Evolutionary conservation across 2,797 vertebrate genomes (phyloP).

Genomic region (Argyrosomus regius): DNA sequence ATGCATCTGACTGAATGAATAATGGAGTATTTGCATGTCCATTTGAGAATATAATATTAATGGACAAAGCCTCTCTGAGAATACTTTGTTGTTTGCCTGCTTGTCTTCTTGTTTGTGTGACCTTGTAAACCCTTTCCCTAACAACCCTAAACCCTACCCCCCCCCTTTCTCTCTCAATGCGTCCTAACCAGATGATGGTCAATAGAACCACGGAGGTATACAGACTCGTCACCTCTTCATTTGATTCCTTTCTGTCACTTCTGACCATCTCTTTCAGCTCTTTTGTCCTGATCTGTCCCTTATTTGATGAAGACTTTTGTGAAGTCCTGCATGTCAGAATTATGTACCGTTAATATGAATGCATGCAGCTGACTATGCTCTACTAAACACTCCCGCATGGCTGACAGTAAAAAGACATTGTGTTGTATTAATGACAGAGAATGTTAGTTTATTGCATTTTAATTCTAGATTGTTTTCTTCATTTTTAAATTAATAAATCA

Average conservation of each 20-base stretch:
- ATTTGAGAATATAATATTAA: conserved; percentile 17
- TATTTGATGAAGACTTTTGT: conserved; percentile 24
- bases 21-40: neutral
- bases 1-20: conserved; percentile 12
- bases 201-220: conserved; percentile 99
- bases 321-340: conserved; percentile 64
- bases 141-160: conserved; percentile 66
- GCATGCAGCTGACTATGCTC: conserved; percentile 59
- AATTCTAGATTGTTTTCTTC: conserved; percentile 13
- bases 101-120: conserved; percentile 34
- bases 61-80: conserved; percentile 3
- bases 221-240: conserved; percentile 58
- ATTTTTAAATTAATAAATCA: neutral
- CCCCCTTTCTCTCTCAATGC: conserved; percentile 80
- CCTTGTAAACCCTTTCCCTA: conserved; percentile 56
- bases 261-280: conserved; percentile 62
- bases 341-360: conserved; percentile 31
- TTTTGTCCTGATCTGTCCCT: conserved; percentile 33
- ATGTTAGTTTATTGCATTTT: conserved; percentile 42
- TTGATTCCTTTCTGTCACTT: conserved; percentile 30
- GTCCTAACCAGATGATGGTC: conserved; percentile 98
- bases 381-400: conserved; percentile 70
- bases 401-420: conserved; percentile 51
- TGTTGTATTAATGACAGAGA: conserved; percentile 24
- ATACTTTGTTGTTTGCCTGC: conserved; percentile 21